Evolutionary conservation across 2,888 invertebrate species (phyloP), one percentile per base, ranked within the genome.

Genomic region (Lasioglossum calceatum): DNA sequence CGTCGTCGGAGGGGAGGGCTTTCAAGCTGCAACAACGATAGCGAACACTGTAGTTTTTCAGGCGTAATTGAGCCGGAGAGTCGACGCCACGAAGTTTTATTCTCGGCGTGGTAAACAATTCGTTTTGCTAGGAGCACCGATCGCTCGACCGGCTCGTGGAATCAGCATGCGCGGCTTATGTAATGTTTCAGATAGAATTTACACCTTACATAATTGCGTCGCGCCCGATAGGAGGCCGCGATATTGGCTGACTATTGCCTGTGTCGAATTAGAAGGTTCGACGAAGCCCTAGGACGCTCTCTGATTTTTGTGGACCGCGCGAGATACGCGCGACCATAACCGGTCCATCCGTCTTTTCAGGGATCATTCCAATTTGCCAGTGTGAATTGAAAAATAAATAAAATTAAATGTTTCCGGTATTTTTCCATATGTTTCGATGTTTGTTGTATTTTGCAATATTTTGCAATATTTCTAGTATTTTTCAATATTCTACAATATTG

Each of bases 81-180:
- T 73, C 79, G 80, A 82, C 77, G 85, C 50, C 76, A 67, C 47
- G 61, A 72, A 39, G 78, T 81, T 87, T 82, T 83, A 83, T 88
- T 88, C 82, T 85, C 83, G 85, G 61, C 77, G 79, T 50, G 75
- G 79, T 84, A 83, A 87, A 87, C 88, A 89, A 88, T 89, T 84
- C 71, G 86, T 79, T 82, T 77, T 77, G 73, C 79, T 77, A 73
- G 78, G 83, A 82, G 79, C 82, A 87, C 82, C 77, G 84, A 84
- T 83, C 82, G 77, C 44, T 36, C 75, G 58, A 8, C n/a, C 58
- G 32, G 67, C 47, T 58, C 77, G 74, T 73, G 70, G 50, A 82
- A 77, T 87, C 80, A 70, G 42, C 80, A 71, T 58, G 19, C 44
- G 39, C 23, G 12, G 64, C 58, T 87, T 87, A 84, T 84, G 81